Evolutionary conservation across 2,888 invertebrate species (phyloP), one percentile per base, ranked within the genome.

Genomic region (Drosophila meridionalis): DNA sequence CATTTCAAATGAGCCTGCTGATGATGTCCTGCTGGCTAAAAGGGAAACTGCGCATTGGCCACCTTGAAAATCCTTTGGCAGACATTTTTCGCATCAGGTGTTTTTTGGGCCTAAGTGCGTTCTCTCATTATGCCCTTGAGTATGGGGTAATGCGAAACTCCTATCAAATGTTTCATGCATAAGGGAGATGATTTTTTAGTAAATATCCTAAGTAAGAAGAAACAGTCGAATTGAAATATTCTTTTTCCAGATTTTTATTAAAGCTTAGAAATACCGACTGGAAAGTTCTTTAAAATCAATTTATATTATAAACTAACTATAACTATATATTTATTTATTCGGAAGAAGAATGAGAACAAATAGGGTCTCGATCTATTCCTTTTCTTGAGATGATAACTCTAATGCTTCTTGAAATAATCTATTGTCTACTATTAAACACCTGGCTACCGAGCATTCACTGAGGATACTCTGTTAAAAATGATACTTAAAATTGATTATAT

Each of bases 51-150:
- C 60, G 38, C 48, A 40, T 32, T 20, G 53, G 58, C 48, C 73
- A 79, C 73, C 76, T 81, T 69, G 68, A 69, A 82, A 82, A 77
- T 76, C 76, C 73, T 82, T 80, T 76, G 73, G 77, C 76, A 56
- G 68, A 47, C 78, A 72, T 69, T 12, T 52, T 75, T 75, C 52
- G 77, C 83, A 82, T 82, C 84, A 84, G 82, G 82, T 84, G 82
- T 72, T 69, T 65, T 74, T 65, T 76, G 69, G 60, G 69, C 72
- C 71, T 83, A 78, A 77, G 78, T 82, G 78, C 77, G 69, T 77
- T 64, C 64, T 50, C 69, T 82, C 80, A 80, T 82, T 80, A 72
- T 70, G 67, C 68, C 53, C 64, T n/a, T 4, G 8, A 36, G 53
- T 34, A 26, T 12, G 40, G 32, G 58, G 53, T 28, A 52, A 47